A percentile compares a stretch with the other conserved stretches of the same genome.
These are phyloP conservation scores for Trichacis sp. DNA, from an alignment of 2,888 invertebrate genomes.

Conservation along the genomic window DNA sequence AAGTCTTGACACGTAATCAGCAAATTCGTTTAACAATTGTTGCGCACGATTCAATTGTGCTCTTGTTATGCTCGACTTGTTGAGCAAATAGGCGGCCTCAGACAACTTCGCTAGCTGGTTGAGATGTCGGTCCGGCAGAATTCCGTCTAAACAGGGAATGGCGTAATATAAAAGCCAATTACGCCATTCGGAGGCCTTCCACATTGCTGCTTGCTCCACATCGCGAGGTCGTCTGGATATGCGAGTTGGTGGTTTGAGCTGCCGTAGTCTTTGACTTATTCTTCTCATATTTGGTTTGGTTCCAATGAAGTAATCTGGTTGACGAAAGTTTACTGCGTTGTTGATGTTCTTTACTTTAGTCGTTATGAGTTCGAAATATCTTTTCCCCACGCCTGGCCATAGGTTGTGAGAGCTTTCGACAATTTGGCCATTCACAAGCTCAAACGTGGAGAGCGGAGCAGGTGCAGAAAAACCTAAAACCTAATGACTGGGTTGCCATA, in stretches of 20 bases:
- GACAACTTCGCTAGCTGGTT: too few relatives aligned
- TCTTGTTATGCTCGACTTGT: too few relatives aligned
- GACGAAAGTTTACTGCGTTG: neutral
- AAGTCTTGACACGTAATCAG: too few relatives aligned
- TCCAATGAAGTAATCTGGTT: neutral
- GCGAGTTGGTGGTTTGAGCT: neutral
- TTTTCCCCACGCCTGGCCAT: neutral
- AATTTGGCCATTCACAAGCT: conserved; percentile 1
- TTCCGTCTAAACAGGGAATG: neutral
- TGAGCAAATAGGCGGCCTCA: too few relatives aligned
- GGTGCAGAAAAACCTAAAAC: too few relatives aligned
- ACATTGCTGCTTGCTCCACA: neutral
- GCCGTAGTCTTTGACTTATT: too few relatives aligned
- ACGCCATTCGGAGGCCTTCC: neutral
- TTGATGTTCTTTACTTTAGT: neutral
- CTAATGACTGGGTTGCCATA: too few relatives aligned
- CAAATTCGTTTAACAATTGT: too few relatives aligned
- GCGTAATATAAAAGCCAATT: neutral
- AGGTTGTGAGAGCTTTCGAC: neutral
- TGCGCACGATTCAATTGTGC: too few relatives aligned
- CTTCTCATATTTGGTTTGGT: neutral
- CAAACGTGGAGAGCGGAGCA: too few relatives aligned
- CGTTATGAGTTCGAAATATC: neutral
- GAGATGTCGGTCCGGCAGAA: neutral
- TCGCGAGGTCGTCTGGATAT: neutral